Evolutionary conservation across 1,140 invertebrate species (phyloP).

Genomic region (Semibalanus balanoides): DNA sequence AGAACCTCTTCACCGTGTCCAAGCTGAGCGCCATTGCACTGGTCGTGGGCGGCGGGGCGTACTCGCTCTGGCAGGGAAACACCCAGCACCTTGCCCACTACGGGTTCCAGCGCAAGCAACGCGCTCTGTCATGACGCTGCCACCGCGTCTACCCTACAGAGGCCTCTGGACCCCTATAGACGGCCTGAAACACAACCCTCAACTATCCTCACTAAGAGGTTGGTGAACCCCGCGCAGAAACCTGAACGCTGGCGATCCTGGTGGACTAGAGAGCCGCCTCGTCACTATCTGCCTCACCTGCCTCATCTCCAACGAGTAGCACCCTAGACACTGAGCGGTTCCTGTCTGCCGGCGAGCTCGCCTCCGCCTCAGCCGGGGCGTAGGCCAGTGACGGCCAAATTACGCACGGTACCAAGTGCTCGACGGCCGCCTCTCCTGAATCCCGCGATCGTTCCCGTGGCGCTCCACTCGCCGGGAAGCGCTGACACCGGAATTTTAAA

Average conservation of each 20-base stretch:
- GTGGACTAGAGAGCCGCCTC: constrained; percentile 39
- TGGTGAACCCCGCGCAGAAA: constrained; percentile 72
- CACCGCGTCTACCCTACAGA: constrained; percentile 74
- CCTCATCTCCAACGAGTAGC: constrained; percentile 43
- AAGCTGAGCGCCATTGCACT: constrained; percentile 69
- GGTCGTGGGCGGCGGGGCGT: constrained; percentile 44
- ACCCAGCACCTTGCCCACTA: constrained; percentile 26
- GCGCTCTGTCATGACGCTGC: constrained; percentile 46
- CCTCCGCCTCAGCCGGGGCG: constrained; percentile 38
- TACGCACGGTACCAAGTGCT: constrained; percentile 26
- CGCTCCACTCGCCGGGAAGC: constrained; percentile 62
- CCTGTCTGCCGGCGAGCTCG: constrained; percentile 38
- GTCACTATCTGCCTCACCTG: constrained; percentile 42
- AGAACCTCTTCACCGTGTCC: constrained; percentile 70
- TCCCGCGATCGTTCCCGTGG: constrained; percentile 70
- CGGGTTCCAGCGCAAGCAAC: constrained; percentile 31
- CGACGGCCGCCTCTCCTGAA: constrained; percentile 18
- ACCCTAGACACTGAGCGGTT: constrained; percentile 44
- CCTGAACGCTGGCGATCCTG: constrained; percentile 41
- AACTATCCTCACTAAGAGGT: constrained; percentile 99
- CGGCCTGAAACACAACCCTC: constrained; percentile 93
- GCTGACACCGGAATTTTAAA: too few species aligned
- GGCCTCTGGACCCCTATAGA: constrained; percentile 91
- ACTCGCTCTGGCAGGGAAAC: not conserved
- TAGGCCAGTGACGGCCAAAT: too few species aligned